Conservation (phyloP, 2,113 vertebrate genomes). For the Malurus melanocephalus region DNA sequence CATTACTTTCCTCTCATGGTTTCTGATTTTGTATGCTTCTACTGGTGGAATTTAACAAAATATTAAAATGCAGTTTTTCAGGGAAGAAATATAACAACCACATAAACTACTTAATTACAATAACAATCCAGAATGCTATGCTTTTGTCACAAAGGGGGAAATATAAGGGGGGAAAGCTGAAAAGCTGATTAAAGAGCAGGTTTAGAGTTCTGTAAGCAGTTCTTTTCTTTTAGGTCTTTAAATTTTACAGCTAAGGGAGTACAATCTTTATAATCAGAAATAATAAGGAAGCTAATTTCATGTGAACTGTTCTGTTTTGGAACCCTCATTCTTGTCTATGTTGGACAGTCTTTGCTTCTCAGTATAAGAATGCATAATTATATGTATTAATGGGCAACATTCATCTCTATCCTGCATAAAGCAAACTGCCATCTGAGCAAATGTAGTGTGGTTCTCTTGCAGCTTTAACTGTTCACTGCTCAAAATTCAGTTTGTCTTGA, state of each 20-base stretch:
- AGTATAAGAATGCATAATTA: not conserved
- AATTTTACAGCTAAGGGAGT: conserved; percentile 30
- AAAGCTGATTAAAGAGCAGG: conserved; percentile 20
- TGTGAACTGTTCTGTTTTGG: conserved; percentile 1
- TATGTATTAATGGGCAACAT: not conserved
- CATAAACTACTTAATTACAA: conserved; percentile 1
- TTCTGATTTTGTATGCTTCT: conserved; percentile 43
- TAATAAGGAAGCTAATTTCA: not conserved
- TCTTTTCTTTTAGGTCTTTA: conserved; percentile 9
- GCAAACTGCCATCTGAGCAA: not conserved
- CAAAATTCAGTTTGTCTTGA: not conserved
- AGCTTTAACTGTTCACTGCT: conserved; percentile 25
- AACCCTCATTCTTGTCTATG: not conserved
- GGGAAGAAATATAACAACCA: conserved; percentile 8
- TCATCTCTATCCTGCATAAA: not conserved
- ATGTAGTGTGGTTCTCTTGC: not conserved
- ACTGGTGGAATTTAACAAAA: conserved; percentile 23
- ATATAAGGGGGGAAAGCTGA: not conserved
- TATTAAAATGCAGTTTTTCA: conserved; percentile 31
- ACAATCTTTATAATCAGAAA: conserved; percentile 34
- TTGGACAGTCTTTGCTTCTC: conserved; percentile 5
- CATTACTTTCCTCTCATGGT: conserved; percentile 24
- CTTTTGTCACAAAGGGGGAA: not conserved
- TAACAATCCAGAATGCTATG: not conserved
- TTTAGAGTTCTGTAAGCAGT: not conserved